These are phyloP conservation scores for Volucella bombylans DNA, from an alignment of 2,888 invertebrate genomes.

Conservation along the genomic window DNA sequence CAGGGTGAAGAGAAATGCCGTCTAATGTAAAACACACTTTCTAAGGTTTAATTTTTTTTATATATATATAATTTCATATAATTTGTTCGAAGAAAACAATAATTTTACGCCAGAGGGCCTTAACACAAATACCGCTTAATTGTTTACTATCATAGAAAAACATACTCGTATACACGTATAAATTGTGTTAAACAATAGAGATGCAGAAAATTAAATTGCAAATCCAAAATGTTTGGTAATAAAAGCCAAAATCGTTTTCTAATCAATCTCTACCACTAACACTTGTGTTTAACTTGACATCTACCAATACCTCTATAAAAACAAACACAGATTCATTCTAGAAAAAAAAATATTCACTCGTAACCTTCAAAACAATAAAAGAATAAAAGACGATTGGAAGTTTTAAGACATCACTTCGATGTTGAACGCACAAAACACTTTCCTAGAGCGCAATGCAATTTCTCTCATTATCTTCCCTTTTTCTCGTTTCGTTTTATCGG, in stretches of 20 bases:
- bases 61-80: constrained; percentile 20
- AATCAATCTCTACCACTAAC: constrained; percentile 1
- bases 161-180: neutral
- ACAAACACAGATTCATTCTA: too few relatives aligned
- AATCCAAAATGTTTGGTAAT: constrained; percentile 46
- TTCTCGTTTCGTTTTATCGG: constrained; percentile 33
- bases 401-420: constrained; percentile 17
- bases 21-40: constrained; percentile 77
- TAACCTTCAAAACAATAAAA: constrained; percentile 13
- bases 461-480: constrained; percentile 13
- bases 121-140: constrained; percentile 25
- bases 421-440: constrained; percentile 52
- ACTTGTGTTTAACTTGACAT: constrained; percentile 11
- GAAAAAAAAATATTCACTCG: too few relatives aligned
- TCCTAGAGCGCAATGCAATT: constrained; percentile 59
- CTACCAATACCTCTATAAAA: constrained; percentile 6
- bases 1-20: constrained; percentile 80
- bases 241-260: constrained; percentile 61
- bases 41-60: constrained; percentile 16
- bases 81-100: constrained; percentile 52
- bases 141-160: constrained; percentile 35
- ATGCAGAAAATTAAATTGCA: constrained; percentile 6
- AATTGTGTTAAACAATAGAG: constrained; percentile 39
- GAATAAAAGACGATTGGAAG: constrained; percentile 13
- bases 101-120: constrained; percentile 50